These are phyloP conservation scores for Drosophila micromelanica DNA, from an alignment of 1,140 invertebrate species.

Conservation along the genomic window DNA sequence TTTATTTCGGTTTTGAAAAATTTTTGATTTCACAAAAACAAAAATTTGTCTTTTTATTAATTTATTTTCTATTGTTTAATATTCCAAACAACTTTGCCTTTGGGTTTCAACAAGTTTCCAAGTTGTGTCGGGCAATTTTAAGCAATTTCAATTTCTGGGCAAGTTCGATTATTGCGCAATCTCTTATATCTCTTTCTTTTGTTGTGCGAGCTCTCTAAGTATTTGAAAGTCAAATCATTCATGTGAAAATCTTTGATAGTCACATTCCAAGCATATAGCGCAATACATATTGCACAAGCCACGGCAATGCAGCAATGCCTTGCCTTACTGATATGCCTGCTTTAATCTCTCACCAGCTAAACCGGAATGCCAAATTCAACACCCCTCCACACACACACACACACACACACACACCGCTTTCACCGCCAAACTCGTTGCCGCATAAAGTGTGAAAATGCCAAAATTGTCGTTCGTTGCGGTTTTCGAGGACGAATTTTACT, in stretches of 20 bases:
- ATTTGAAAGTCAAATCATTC: constrained; percentile 31
- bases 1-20: no score
- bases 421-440: constrained; percentile 12
- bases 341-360: constrained; percentile 21
- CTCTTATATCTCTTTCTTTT: neutral
- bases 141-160: neutral
- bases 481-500: constrained; percentile 53
- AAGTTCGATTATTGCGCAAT: neutral
- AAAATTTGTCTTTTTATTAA: no score
- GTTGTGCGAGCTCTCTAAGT: neutral
- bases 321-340: constrained; percentile 16
- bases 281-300: constrained; percentile 39
- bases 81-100: neutral
- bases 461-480: constrained; percentile 76
- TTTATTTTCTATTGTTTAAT: no score
- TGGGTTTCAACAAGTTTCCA: neutral
- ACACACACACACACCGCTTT: no score
- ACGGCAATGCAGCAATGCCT: constrained; percentile 29
- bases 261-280: constrained; percentile 38
- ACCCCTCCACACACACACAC: no score
- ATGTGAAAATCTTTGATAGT: constrained; percentile 45
- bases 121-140: neutral
- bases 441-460: constrained; percentile 78
- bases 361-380: neutral
- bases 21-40: no score